Conservation (phyloP, 92 coral and sea anemone genomes). For the Umimayanthus chanpuru region DNA sequence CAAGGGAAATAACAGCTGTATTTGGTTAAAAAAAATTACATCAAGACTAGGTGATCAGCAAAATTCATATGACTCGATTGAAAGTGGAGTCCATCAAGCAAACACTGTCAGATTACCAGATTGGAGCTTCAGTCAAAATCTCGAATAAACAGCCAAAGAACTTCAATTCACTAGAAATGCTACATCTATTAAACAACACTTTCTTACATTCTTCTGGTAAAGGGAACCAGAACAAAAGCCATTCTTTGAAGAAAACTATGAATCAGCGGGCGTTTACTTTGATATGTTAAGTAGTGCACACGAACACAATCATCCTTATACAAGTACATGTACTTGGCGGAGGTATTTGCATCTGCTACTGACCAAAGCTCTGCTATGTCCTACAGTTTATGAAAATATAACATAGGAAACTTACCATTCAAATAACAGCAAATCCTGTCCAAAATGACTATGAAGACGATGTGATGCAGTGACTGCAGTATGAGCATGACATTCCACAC, state of each 20-base stretch:
- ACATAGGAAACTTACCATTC: too few relatives aligned
- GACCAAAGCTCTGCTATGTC: neutral
- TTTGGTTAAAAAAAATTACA: neutral
- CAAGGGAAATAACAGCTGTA: too few relatives aligned
- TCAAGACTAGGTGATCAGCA: slow-evolving; percentile 5
- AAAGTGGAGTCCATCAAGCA: slow-evolving; percentile 4
- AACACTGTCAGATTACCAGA: neutral
- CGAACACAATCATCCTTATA: neutral
- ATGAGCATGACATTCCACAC: too few relatives aligned
- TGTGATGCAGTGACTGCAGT: too few relatives aligned
- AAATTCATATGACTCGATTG: neutral
- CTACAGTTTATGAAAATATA: too few relatives aligned
- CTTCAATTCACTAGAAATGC: neutral
- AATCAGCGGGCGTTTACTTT: neutral
- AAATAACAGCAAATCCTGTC: too few relatives aligned
- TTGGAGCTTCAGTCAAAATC: slow-evolving; percentile 3
- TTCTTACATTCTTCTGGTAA: neutral
- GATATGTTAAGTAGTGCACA: neutral
- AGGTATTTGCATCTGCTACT: neutral
- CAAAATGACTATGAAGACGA: too few relatives aligned
- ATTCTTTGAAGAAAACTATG: slow-evolving; percentile 9
- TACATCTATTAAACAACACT: neutral
- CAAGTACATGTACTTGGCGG: neutral
- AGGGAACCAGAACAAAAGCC: slow-evolving; percentile 5
- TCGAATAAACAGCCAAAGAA: slow-evolving; percentile 7